These are phyloP conservation scores for Notospermus geniculatus DNA, from an alignment of 1,140 invertebrate species.

Conservation along the genomic window DNA sequence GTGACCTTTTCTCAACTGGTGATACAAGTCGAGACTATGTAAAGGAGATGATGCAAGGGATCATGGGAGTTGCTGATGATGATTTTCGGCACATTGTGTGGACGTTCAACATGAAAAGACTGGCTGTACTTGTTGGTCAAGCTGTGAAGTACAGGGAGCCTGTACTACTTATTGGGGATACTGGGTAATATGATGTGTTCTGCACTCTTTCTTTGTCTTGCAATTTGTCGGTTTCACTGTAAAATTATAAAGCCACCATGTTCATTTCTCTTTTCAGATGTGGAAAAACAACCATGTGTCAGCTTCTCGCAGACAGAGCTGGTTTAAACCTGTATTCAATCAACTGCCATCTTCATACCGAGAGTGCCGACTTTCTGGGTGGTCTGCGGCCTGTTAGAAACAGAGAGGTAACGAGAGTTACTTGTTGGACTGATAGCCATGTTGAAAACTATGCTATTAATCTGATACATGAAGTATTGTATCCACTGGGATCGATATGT, in stretches of 20 bases:
- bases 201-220: too few species aligned
- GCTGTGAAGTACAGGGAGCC: conserved; percentile 91
- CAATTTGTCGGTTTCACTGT: too few species aligned
- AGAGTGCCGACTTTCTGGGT: conserved; percentile 96
- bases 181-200: conserved; percentile 60
- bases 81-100: conserved; percentile 83
- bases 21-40: conserved; percentile 76
- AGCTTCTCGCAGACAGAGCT: conserved; percentile 73
- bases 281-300: conserved; percentile 97
- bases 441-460: too few species aligned
- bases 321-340: conserved; percentile 71
- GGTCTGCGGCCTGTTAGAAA: conserved; percentile 86
- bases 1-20: conserved; percentile 75
- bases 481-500: too few species aligned
- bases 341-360: conserved; percentile 99
- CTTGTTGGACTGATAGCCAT: too few species aligned
- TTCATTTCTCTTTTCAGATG: conserved; percentile 63
- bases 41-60: conserved; percentile 67
- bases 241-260: conserved; percentile 3
- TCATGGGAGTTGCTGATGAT: conserved; percentile 53
- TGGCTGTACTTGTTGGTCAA: conserved; percentile 86
- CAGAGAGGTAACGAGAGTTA: conserved; percentile 45
- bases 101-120: conserved; percentile 86
- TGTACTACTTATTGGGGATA: conserved; percentile 93
- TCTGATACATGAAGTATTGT: too few species aligned